phyloP scores from a whole-genome alignment of 2,113 vertebrate genomes.

The Aythya baeri region DNA sequence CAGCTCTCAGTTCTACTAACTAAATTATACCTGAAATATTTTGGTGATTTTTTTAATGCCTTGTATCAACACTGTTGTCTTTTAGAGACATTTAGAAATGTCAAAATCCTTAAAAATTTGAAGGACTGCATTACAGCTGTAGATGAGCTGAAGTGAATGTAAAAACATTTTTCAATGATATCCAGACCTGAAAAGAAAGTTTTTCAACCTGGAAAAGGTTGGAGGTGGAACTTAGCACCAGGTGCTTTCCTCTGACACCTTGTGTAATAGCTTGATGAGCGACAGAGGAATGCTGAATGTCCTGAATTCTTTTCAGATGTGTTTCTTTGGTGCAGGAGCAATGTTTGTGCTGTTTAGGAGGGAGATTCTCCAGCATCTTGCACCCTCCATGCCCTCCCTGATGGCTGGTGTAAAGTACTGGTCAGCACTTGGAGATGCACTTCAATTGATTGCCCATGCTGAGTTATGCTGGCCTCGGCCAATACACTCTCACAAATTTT shows the following conservation, averaged over 20 bases:
- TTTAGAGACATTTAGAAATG: neutral
- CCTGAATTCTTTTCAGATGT: neutral
- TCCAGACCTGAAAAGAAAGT: neutral
- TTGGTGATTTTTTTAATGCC: neutral
- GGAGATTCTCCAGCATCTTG: too few relatives aligned
- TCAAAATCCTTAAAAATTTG: neutral
- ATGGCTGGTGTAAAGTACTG: too few relatives aligned
- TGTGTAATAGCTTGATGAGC: rapidly evolving
- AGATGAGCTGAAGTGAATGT: neutral
- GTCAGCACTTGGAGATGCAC: too few relatives aligned
- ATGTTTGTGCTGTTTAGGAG: neutral
- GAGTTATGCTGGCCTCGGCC: neutral
- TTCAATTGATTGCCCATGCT: neutral
- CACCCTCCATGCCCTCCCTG: too few relatives aligned
- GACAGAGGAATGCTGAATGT: rapidly evolving
- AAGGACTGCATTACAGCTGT: neutral
- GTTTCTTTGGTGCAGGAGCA: neutral
- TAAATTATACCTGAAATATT: neutral
- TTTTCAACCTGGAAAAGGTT: neutral
- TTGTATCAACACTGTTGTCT: neutral
- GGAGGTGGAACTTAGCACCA: neutral
- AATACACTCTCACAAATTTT: neutral
- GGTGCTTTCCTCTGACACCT: neutral
- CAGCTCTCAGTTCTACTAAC: neutral
- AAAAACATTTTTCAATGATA: neutral